Evolutionary conservation across 2,888 invertebrate species (phyloP), one percentile per base, ranked within the genome.

Genomic region (Trilocha varians): DNA sequence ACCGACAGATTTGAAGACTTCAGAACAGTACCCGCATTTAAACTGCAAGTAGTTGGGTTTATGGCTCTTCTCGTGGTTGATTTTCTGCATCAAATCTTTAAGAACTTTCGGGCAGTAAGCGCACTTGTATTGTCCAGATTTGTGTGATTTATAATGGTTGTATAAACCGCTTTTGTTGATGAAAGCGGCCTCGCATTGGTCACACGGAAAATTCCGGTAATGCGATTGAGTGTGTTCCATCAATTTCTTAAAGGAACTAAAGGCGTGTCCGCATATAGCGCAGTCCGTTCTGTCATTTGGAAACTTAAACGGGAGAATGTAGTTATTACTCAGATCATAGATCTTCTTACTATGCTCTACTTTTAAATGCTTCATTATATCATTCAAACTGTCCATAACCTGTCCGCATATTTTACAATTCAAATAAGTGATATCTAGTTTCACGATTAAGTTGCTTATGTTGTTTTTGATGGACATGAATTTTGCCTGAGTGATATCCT

Each of bases 151-250:
- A 8, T 44, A 46, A 32, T 52, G 49, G 13, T 42, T 33, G 5
- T 39, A 40, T 6, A 49, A 41, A 9, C 40, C 43, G 13, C 40
- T 40, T 3, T 40, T 36, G 14, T 44, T 53, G 8, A 55, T 44
- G 36, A 68, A 70, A 0, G 61, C 78, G 0, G 70, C 68, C 25
- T 72, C 65, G 41, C 80, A 82, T 3, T 62, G 57, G 3, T 69
- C 64, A 36, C 80, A 82, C 1, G 71, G 50, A 32, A 64, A 77
- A 47, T 80, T 80, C 38, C 70, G 62, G 38, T 70, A 77, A 42
- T 82, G 82, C 0, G 59, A 50, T 32, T 77, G 72, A 78, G 80
- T 79, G 33, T 80, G 80, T n/a, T 76, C 71, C 2, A 70, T 53
- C 3, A 80, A 9, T 13, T 36, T 15, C 16, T 36, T 36, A 13